phyloP scores from a whole-genome alignment of 2,797 vertebrate species.

The Lates japonicus region DNA sequence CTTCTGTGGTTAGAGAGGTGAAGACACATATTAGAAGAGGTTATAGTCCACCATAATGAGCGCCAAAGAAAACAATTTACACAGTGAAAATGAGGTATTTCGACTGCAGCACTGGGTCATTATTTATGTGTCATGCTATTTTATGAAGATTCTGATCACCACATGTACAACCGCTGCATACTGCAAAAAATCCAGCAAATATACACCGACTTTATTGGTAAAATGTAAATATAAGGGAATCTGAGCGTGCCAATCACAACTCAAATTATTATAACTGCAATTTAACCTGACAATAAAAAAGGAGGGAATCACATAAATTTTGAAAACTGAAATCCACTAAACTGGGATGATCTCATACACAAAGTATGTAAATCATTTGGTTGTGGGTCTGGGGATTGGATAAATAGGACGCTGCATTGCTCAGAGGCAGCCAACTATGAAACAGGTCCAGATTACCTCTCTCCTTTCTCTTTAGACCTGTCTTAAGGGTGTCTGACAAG shows the following conservation, averaged over 20 bases:
- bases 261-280: neutral
- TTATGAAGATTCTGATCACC: neutral
- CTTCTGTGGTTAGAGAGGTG: neutral
- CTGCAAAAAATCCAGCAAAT: neutral
- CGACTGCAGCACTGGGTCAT: no score
- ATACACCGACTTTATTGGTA: neutral
- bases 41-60: neutral
- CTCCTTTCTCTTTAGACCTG: conserved; percentile 27
- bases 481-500: conserved; percentile 40
- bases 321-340: neutral
- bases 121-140: neutral
- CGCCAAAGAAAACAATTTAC: neutral
- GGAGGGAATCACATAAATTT: neutral
- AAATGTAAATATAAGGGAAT: neutral
- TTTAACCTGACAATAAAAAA: neutral
- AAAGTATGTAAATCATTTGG: conserved; percentile 1
- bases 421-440: conserved; percentile 27
- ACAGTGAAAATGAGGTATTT: neutral
- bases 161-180: neutral
- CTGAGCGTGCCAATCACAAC: neutral
- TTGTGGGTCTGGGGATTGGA: neutral
- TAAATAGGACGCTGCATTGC: conserved; percentile 18
- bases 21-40: neutral
- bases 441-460: conserved; percentile 28
- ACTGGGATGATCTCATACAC: neutral